Base-by-base conservation (phyloP, 1,140 invertebrate genomes). In the Anastrepha obliqua region DNA sequence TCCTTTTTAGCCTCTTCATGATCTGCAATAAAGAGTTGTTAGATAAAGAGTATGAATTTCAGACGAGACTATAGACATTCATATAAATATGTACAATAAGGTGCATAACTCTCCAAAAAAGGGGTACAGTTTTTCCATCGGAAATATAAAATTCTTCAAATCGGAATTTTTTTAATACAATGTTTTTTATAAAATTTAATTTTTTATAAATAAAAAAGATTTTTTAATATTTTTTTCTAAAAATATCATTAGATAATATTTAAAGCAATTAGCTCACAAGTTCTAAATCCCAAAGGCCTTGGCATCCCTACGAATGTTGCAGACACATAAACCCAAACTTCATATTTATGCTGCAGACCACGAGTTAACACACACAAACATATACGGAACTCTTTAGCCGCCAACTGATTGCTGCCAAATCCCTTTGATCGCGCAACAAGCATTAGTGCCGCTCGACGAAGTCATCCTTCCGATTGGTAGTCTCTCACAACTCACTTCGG, bases 401-500 rank as follows among this genome's bases (percentile, higher is more conserved):
- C 4, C 44, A 42, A 60, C 85, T 62, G 85, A 62, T 55, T 86
- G 85, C 59, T 42, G 58, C 64, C 44, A 81, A 87, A 87, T 87
- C 67, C 47, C 70, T 87, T 87, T 87, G 87, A 87, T 87, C 87
- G 86, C 60, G 44, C 74, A 81, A 87, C 51, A 55, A 58, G 87
- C 87, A 78, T 74, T 81, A 81, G 70, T 87, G 87, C 70, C 87
- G 87, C 47, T 74, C 59, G 67, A 60, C 65, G 15, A 44, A 62
- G 87, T 60, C 87, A 87, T 87, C 87, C 87, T 87, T 87, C 87
- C 87, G 65, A 87, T 87, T 87, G 87, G 87, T 74, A n/a, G 17
- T 11, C 87, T 11, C 86, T 60, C 58, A 47, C 55, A 51, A n/a
- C 17, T 81, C 47, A 55, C 74, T 9, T 11, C 74, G 47, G 6